phyloP scores from a whole-genome alignment of 2,113 vertebrate genomes.

The Pelmatolapia mariae region DNA sequence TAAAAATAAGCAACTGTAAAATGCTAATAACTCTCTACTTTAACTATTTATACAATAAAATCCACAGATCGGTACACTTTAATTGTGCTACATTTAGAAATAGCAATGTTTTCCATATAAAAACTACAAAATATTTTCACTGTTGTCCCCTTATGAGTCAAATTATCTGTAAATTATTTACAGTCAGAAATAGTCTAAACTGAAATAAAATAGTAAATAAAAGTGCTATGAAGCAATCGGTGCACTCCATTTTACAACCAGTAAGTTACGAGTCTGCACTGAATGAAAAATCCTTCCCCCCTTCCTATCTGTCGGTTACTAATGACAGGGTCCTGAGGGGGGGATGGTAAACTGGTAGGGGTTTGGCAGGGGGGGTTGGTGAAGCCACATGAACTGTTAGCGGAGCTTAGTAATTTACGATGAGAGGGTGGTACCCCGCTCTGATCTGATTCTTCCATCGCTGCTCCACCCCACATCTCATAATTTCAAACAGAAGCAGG shows the following conservation, averaged over 20 bases:
- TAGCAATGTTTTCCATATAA: not conserved
- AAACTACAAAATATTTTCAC: not conserved
- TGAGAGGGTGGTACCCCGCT: conserved; percentile 46
- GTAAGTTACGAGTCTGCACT: conserved; percentile 9
- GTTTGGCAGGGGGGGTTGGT: not conserved
- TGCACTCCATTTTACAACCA: not conserved
- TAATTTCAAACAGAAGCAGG: conserved; percentile 33
- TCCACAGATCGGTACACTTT: not conserved
- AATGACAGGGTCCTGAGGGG: conserved; percentile 69
- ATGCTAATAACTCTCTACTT: not conserved
- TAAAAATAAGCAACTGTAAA: not conserved
- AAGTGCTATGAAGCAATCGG: not conserved
- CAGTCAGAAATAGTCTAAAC: not conserved
- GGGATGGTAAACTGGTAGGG: conserved; percentile 36
- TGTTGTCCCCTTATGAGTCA: not conserved
- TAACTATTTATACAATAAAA: not conserved
- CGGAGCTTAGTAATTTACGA: conserved; percentile 47
- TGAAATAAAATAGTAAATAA: not conserved
- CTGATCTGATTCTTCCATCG: conserved; percentile 30
- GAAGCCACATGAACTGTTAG: conserved; percentile 62
- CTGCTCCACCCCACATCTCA: conserved; percentile 19
- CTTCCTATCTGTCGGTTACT: conserved; percentile 47
- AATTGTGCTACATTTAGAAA: not conserved
- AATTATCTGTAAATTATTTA: not conserved
- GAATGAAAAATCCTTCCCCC: not conserved